A percentile compares a stretch with the other conserved stretches of the same genome.
Evolutionary conservation across 2,888 invertebrate genomes (phyloP).

Genomic region (Mamestra brassicae): DNA sequence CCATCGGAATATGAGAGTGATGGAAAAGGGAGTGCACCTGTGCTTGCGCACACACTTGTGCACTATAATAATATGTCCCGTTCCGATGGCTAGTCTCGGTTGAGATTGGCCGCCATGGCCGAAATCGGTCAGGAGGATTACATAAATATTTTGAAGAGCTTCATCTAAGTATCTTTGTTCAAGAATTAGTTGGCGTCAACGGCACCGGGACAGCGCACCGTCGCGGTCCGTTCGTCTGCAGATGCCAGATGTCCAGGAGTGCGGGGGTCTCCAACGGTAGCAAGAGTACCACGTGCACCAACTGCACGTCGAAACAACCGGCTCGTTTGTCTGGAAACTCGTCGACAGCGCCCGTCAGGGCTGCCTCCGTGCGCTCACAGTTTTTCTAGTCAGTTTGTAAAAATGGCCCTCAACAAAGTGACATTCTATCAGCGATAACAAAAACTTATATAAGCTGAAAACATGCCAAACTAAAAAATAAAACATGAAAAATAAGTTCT

Average conservation of each 20-base stretch:
- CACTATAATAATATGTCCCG: too few species aligned
- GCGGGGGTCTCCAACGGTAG: constrained; percentile 6
- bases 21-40: too few species aligned
- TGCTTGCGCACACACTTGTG: too few species aligned
- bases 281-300: constrained; percentile 19
- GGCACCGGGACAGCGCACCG: constrained; percentile 14
- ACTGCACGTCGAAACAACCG: constrained; percentile 19
- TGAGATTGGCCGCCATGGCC: too few species aligned
- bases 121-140: too few species aligned
- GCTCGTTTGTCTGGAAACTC: constrained; percentile 16
- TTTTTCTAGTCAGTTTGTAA: constrained; percentile 20
- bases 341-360: constrained; percentile 24
- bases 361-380: constrained; percentile 47
- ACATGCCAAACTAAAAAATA: too few species aligned
- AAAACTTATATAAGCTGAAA: too few species aligned
- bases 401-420: neutral
- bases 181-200: constrained; percentile 39
- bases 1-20: too few species aligned
- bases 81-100: too few species aligned
- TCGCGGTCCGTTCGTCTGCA: constrained; percentile 27
- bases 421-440: neutral
- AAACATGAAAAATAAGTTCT: too few species aligned
- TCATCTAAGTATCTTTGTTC: constrained; percentile 4
- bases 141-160: neutral
- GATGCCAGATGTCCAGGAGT: constrained; percentile 21